phyloP scores from a whole-genome alignment of 1,140 invertebrate species.

The Drosophila sucinea region DNA sequence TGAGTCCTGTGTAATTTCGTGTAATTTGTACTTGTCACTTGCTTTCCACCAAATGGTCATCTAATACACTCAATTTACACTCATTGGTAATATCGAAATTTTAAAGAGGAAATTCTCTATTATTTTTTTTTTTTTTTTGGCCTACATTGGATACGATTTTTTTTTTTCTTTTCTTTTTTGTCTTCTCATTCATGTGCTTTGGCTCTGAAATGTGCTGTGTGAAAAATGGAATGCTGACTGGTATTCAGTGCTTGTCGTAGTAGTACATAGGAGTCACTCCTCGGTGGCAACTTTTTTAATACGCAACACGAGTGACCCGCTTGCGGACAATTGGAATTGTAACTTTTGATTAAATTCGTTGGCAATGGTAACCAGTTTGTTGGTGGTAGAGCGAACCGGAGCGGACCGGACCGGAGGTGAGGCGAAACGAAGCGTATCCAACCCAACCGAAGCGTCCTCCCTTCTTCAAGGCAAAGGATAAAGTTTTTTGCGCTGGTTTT shows the following conservation, averaged over 20 bases:
- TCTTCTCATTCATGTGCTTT: conserved; percentile 1
- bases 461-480: conserved; percentile 54
- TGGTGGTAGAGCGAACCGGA: conserved; percentile 10
- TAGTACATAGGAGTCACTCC: conserved; percentile 23
- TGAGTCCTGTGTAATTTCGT: too few species aligned
- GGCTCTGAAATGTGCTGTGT: conserved; percentile 8
- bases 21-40: neutral
- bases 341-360: conserved; percentile 81
- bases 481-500: conserved; percentile 73
- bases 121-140: conserved; percentile 1
- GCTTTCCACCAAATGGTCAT: neutral
- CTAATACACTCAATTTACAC: neutral
- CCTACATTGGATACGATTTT: neutral
- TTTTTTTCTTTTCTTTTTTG: neutral
- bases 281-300: conserved; percentile 75
- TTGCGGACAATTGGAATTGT: conserved; percentile 81
- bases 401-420: neutral
- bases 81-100: conserved; percentile 2
- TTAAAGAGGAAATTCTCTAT: neutral
- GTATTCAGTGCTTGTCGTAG: neutral
- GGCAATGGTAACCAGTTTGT: conserved; percentile 73
- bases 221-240: neutral
- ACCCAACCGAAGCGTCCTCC: conserved; percentile 5
- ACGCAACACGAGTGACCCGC: conserved; percentile 80
- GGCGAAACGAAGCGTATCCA: conserved; percentile 24